A percentile compares a stretch with the other conserved stretches of the same genome.
phyloP scores from a whole-genome alignment of 2,113 vertebrate genomes.

The Mesitornis unicolor region DNA sequence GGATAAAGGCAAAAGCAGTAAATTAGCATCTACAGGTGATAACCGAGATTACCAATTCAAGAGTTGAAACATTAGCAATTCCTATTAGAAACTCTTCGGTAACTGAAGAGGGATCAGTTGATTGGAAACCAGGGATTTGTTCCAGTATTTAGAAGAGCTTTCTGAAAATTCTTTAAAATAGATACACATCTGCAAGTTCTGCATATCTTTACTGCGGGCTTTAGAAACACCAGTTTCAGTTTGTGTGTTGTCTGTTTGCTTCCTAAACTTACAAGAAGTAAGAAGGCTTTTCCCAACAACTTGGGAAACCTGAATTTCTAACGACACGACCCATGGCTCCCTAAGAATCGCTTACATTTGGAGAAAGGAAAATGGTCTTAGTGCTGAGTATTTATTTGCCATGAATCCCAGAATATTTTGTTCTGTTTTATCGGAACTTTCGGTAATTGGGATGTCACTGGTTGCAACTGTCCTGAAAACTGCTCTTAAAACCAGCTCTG shows the following conservation, averaged over 20 bases:
- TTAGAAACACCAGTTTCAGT: not conserved
- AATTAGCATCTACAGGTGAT: not conserved
- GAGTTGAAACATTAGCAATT: not conserved
- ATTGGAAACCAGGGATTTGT: conserved; percentile 13
- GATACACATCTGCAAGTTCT: not conserved
- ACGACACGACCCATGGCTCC: not conserved
- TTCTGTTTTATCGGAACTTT: not conserved
- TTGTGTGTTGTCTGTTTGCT: not conserved
- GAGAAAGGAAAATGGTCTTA: not conserved
- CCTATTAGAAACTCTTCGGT: not conserved
- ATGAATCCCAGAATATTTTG: not conserved
- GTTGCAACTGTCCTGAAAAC: not conserved
- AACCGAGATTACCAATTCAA: not conserved
- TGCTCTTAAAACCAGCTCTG: not conserved
- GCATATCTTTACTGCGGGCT: not conserved
- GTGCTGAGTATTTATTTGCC: not conserved
- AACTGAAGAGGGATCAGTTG: conserved; percentile 2
- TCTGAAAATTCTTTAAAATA: not conserved
- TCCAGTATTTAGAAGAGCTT: not conserved
- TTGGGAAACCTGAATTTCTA: not conserved
- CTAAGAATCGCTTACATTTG: not conserved
- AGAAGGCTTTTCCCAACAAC: not conserved
- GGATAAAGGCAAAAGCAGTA: not conserved
- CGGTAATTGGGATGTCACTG: too few relatives aligned
- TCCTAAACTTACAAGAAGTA: not conserved